Conservation (phyloP, 1,140 invertebrate species). For the Dendrolimus punctatus region DNA sequence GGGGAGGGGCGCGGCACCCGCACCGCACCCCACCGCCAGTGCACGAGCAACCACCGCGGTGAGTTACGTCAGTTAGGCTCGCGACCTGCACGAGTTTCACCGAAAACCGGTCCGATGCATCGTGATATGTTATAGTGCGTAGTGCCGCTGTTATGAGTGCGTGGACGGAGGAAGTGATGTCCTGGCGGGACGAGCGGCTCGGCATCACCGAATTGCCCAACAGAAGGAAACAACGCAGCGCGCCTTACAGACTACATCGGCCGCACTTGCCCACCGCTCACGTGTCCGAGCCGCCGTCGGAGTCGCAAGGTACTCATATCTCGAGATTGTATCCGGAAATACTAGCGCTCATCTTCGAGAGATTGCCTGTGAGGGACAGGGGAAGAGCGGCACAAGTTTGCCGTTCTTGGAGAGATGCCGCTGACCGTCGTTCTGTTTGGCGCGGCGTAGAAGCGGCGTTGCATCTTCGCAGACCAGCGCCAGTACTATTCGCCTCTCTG, state of each 20-base stretch:
- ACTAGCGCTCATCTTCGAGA: constrained; percentile 91
- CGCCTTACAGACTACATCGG: constrained; percentile 72
- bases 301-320: constrained; percentile 81
- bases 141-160: constrained; percentile 61
- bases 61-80: constrained; percentile 54
- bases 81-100: constrained; percentile 40
- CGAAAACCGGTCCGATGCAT: constrained; percentile 51
- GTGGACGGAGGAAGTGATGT: constrained; percentile 62
- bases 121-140: constrained; percentile 64
- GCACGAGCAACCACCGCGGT: constrained; percentile 44
- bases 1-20: constrained; percentile 27
- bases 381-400: constrained; percentile 94
- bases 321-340: constrained; percentile 93
- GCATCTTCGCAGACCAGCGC: constrained; percentile 87
- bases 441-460: constrained; percentile 92
- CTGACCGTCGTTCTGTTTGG: constrained; percentile 94
- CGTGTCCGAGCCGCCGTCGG: constrained; percentile 50
- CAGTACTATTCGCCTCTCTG: constrained; percentile 88
- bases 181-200: constrained; percentile 60
- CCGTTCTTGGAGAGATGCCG: constrained; percentile 90
- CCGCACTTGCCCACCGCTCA: constrained; percentile 68
- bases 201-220: constrained; percentile 57
- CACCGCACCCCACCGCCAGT: constrained; percentile 35
- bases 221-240: constrained; percentile 66
- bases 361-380: constrained; percentile 90